Evolutionary conservation across 2,797 vertebrate species (phyloP).

Genomic region (Steatocranus sp.): DNA sequence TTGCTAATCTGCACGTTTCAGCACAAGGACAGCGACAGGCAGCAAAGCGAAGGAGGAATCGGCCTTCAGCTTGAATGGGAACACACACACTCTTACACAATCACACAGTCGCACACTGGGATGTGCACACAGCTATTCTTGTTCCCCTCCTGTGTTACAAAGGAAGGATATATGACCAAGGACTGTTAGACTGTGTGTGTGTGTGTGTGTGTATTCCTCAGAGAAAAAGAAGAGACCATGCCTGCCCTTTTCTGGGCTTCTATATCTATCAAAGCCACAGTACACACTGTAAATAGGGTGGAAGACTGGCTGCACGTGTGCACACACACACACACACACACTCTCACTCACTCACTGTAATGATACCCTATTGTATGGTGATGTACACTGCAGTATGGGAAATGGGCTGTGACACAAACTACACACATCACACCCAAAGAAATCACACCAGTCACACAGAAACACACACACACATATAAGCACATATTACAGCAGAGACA

Average conservation of each 20-base stretch:
- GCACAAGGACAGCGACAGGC: conserved; percentile 61
- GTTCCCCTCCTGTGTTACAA: not conserved
- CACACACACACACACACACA: conserved; percentile 15
- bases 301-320: not conserved
- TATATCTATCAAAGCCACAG: conserved; percentile 46
- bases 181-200: not conserved
- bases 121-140: not conserved
- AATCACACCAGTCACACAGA: not conserved
- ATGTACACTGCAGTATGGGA: not conserved
- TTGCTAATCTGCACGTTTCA: conserved; percentile 33
- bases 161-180: not conserved
- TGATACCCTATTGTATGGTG: conserved; percentile 4
- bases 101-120: not conserved
- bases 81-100: not conserved
- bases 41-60: not conserved
- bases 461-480: conserved; percentile 37
- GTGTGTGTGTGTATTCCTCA: conserved; percentile 12
- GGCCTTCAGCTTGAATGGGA: conserved; percentile 1
- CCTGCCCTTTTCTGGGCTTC: conserved; percentile 34
- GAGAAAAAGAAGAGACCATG: conserved; percentile 2
- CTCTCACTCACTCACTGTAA: not conserved
- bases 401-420: conserved; percentile 10
- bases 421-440: not conserved
- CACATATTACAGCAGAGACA: conserved; percentile 39
- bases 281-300: conserved; percentile 32